A percentile compares a stretch with the other conserved stretches of the same genome.
phyloP scores from a whole-genome alignment of 2,113 vertebrate genomes.

The Lampris megalopsis region DNA sequence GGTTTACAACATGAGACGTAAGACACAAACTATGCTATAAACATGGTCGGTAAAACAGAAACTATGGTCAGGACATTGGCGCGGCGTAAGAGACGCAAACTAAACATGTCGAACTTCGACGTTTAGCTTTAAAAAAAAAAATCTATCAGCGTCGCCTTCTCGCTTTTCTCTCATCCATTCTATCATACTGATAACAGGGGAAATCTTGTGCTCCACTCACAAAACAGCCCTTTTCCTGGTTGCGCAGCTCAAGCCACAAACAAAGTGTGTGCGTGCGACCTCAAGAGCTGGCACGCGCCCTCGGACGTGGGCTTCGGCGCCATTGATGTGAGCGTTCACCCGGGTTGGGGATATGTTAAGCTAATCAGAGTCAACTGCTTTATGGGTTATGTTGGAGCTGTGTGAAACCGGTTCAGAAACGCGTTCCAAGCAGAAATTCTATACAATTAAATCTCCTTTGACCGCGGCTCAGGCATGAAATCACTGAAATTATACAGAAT shows the following conservation, averaged over 20 bases:
- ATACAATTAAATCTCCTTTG: constrained; percentile 62
- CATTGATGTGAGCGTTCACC: constrained; percentile 4
- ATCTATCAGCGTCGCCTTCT: too few species aligned
- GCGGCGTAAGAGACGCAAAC: too few species aligned
- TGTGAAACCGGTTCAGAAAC: constrained; percentile 48
- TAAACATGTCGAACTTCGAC: too few species aligned
- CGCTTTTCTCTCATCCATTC: neutral
- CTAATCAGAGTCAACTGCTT: constrained; percentile 62
- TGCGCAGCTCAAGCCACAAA: neutral
- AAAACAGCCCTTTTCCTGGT: neutral
- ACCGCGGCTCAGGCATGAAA: constrained; percentile 46
- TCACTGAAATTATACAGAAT: constrained; percentile 37
- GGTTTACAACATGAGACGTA: too few species aligned
- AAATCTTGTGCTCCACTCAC: neutral
- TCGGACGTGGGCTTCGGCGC: neutral
- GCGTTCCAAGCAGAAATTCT: constrained; percentile 58
- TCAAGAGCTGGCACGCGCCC: neutral
- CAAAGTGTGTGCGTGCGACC: neutral
- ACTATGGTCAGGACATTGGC: too few species aligned
- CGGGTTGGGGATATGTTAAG: constrained; percentile 50
- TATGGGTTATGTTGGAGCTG: constrained; percentile 53
- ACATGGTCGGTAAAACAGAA: too few species aligned
- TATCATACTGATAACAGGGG: neutral
- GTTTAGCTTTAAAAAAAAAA: too few species aligned
- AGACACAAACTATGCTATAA: too few species aligned